phyloP scores from a whole-genome alignment of 1,140 invertebrate genomes.

The Drosophila prosaltans region DNA sequence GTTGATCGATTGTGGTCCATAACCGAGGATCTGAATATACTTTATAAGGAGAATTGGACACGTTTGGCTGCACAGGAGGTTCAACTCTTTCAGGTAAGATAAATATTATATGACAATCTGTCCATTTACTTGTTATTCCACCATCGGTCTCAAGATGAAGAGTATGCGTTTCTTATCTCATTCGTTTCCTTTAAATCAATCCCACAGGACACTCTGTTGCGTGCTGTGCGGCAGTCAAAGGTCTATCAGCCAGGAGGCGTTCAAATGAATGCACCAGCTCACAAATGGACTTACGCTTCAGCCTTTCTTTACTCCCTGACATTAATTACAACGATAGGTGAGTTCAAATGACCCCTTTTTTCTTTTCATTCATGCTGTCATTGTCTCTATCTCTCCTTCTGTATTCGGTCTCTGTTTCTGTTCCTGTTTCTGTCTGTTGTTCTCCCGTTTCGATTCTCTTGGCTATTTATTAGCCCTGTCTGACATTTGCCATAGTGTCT shows the following conservation, averaged over 20 bases:
- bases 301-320: conserved; percentile 97
- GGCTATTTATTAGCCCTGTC: conserved; percentile 72
- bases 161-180: not conserved
- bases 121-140: too few relatives aligned
- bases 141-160: too few relatives aligned
- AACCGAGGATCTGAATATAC: conserved; percentile 95
- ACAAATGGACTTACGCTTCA: conserved; percentile 95
- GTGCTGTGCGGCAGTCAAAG: conserved; percentile 82
- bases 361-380: conserved; percentile 10
- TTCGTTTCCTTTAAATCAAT: conserved; percentile 3
- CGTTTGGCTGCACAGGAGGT: conserved; percentile 92
- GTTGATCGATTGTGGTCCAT: conserved; percentile 95
- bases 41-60: conserved; percentile 98
- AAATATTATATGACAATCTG: too few relatives aligned
- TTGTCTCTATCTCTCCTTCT: not conserved
- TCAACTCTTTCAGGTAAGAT: conserved; percentile 90
- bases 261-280: conserved; percentile 84
- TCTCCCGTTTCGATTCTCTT: conserved; percentile 42
- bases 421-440: not conserved
- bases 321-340: conserved; percentile 97
- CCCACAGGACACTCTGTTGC: conserved; percentile 81
- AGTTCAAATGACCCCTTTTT: conserved; percentile 79
- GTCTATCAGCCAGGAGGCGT: conserved; percentile 73
- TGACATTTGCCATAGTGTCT: conserved; percentile 65
- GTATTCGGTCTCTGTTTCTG: not conserved